phyloP scores from a whole-genome alignment of 2,797 vertebrate genomes.

The Urocyon cinereoargenteus region DNA sequence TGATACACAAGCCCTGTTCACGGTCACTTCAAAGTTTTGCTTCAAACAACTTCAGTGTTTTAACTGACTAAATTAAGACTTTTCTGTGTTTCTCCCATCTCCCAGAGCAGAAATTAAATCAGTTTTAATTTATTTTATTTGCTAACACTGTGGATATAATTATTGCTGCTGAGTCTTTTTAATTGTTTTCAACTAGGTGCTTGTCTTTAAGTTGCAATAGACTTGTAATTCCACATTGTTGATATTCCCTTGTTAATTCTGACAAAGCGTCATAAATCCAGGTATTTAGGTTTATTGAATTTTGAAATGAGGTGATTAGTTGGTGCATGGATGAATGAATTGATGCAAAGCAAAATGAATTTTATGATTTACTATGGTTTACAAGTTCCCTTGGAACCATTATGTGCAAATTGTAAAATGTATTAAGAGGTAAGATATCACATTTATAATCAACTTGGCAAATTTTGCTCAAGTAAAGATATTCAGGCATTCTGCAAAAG shows the following conservation, averaged over 20 bases:
- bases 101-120: slow-evolving; percentile 92
- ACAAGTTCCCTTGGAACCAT: slow-evolving; percentile 88
- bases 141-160: slow-evolving; percentile 91
- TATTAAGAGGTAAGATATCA: slow-evolving; percentile 88
- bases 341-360: slow-evolving; percentile 91
- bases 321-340: slow-evolving; percentile 89
- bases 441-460: slow-evolving; percentile 88
- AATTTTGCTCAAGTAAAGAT: slow-evolving; percentile 85
- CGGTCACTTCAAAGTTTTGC: slow-evolving; percentile 87
- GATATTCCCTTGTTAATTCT: slow-evolving; percentile 89
- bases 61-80: slow-evolving; percentile 89
- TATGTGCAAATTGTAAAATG: slow-evolving; percentile 88
- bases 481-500: slow-evolving; percentile 75
- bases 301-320: slow-evolving; percentile 92
- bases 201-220: slow-evolving; percentile 90
- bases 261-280: slow-evolving; percentile 92
- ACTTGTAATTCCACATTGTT: slow-evolving; percentile 88
- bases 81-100: slow-evolving; percentile 89
- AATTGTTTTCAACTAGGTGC: slow-evolving; percentile 92
- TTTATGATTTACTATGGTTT: slow-evolving; percentile 91
- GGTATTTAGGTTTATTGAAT: slow-evolving; percentile 93
- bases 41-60: slow-evolving; percentile 87
- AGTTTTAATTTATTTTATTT: slow-evolving; percentile 94
- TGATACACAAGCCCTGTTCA: slow-evolving; percentile 81
- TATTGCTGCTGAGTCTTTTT: slow-evolving; percentile 90